phyloP scores from a whole-genome alignment of 2,888 invertebrate species.

The Drosophila trichaetosa region DNA sequence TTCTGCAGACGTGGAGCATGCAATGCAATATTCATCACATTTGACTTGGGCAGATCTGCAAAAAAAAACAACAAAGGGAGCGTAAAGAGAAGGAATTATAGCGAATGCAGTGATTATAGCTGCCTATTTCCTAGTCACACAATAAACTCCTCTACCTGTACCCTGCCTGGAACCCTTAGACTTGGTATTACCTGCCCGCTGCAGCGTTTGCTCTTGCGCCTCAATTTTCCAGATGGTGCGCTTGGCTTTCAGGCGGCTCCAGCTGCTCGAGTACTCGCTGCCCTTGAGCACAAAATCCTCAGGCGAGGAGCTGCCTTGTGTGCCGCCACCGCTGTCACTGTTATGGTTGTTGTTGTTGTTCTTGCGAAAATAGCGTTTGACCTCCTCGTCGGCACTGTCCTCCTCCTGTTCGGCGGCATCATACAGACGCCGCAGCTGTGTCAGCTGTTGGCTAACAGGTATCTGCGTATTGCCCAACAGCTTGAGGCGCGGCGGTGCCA shows the following conservation, averaged over 20 bases:
- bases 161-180: constrained; percentile 1
- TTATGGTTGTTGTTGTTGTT: constrained; percentile 64
- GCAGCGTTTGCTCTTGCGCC: constrained; percentile 71
- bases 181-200: constrained; percentile 75
- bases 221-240: constrained; percentile 83
- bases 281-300: constrained; percentile 67
- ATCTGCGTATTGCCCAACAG: constrained; percentile 81
- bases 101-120: background rate
- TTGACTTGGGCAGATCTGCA: constrained; percentile 83
- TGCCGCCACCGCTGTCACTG: constrained; percentile 82
- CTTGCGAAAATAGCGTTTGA: constrained; percentile 86
- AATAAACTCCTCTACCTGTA: constrained; percentile 71
- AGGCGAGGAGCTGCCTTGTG: constrained; percentile 80
- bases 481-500: constrained; percentile 83
- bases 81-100: background rate
- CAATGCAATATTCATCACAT: constrained; percentile 84
- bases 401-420: constrained; percentile 84
- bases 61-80: background rate
- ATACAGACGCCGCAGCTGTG: constrained; percentile 82
- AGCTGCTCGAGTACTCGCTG: constrained; percentile 85
- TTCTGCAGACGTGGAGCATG: constrained; percentile 79
- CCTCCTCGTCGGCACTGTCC: constrained; percentile 87
- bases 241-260: constrained; percentile 87
- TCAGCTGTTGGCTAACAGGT: constrained; percentile 83
- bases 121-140: constrained; percentile 49